Evolutionary conservation across 2,797 vertebrate species (phyloP), one percentile per base, ranked within the genome.

Genomic region (Gephyroberyx darwinii): DNA sequence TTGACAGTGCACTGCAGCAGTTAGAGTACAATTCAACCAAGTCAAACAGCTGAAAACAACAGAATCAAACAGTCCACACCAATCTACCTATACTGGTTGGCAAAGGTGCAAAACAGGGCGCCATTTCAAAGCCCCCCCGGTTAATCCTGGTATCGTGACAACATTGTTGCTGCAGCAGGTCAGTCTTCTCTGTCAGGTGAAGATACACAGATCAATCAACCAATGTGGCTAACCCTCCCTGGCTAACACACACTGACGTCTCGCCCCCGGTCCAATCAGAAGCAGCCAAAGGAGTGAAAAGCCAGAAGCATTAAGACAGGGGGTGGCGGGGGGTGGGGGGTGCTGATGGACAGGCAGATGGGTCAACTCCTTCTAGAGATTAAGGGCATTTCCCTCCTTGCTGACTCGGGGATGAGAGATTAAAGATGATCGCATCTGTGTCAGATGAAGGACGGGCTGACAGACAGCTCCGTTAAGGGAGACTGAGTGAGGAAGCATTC

Each of bases 351-450:
- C 39, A 35, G 39, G 51, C 48, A 53, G 54, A 66, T 16, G 19
- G 37, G 54, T 14, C 4, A 48, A 71, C 80, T 78, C 65, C 57
- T 56, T 35, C 6, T 0, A 33, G 58, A 65, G 75, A 79, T 85
- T 86, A 80, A 69, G 45, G 22, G 35, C 65, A 64, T 69, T 69
- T 41, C 68, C 59, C 52, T 76, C 31, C n/a, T 68, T 33, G 20
- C 65, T 73, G 71, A 84, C 56, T 57, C 1, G 1, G 12, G 56
- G 51, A 54, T 48, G 30, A 62, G 37, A 64, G 61, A 73, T 80
- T 78, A 73, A 80, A 84, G 70, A 55, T 14, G 73, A 64, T 60
- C 12, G 0, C 31, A 70, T 80, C 71, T 62, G 69, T 26, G 58
- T 58, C 13, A 53, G 43, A 62, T 19, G 56, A 63, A 39, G 57